Evolutionary conservation across 2,113 vertebrate genomes (phyloP).

Genomic region (Acrocephalus kingi): DNA sequence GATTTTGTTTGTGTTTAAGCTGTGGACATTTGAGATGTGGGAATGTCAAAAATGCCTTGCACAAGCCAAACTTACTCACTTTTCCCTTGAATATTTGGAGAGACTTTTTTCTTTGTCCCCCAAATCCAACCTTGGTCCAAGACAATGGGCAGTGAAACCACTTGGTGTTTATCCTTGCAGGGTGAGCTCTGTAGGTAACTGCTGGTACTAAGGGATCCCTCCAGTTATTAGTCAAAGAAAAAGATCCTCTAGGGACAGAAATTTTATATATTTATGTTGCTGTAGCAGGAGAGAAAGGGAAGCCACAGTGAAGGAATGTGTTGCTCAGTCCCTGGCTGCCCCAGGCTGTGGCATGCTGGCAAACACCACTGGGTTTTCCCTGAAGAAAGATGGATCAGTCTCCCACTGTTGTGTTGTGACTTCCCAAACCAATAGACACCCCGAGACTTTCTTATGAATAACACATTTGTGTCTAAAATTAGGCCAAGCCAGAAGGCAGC

Average conservation of each 20-base stretch:
- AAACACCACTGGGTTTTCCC: not conserved
- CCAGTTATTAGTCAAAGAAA: not conserved
- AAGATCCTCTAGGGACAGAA: not conserved
- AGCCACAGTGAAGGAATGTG: not conserved
- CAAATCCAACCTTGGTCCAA: not conserved
- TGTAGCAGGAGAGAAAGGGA: not conserved
- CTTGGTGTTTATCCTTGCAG: not conserved
- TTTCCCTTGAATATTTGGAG: not conserved
- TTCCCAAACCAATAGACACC: not conserved
- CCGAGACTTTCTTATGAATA: not conserved
- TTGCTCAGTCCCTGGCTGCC: not conserved
- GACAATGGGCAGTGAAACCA: not conserved
- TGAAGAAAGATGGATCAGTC: not conserved
- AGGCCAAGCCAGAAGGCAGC: not conserved
- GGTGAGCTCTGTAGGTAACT: not conserved
- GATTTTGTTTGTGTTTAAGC: constrained; percentile 44
- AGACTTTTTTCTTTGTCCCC: not conserved
- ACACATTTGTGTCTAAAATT: not conserved
- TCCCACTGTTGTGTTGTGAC: not conserved
- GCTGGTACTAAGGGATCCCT: not conserved
- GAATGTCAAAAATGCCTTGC: constrained; percentile 55
- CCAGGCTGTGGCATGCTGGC: not conserved
- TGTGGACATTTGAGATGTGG: constrained; percentile 52
- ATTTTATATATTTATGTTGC: not conserved
- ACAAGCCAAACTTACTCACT: constrained; percentile 41